These are phyloP conservation scores for Genyomyrus donnyi DNA, from an alignment of 2,113 vertebrate species.

Conservation along the genomic window DNA sequence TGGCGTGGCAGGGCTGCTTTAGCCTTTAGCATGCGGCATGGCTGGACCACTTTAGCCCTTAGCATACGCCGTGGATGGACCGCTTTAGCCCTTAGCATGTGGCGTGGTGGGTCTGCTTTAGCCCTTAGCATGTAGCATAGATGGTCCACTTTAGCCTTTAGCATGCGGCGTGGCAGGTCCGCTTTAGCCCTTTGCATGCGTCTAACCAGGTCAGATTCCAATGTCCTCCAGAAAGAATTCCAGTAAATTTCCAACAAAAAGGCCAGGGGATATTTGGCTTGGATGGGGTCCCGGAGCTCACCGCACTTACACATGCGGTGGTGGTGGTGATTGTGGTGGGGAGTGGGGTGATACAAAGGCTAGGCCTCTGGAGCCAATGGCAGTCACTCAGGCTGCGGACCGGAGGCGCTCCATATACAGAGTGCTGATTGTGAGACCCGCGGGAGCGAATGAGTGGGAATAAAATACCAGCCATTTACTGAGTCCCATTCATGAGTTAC, in stretches of 20 bases:
- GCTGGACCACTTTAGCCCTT: too few relatives aligned
- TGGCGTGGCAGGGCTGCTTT: too few relatives aligned
- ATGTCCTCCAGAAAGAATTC: not conserved
- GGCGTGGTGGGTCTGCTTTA: not conserved
- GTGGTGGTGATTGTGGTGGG: not conserved
- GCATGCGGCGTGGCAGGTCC: too few relatives aligned
- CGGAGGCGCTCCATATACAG: not conserved
- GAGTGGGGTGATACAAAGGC: not conserved
- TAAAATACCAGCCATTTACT: not conserved
- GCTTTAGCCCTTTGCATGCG: not conserved
- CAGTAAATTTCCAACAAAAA: not conserved
- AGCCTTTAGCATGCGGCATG: too few relatives aligned
- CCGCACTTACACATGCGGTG: not conserved
- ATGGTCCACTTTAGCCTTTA: too few relatives aligned
- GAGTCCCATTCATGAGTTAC: slow-evolving; percentile 2
- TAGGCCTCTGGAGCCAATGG: not conserved
- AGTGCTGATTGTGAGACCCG: not conserved
- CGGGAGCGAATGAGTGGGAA: not conserved
- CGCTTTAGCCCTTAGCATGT: not conserved
- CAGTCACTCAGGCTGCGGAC: not conserved
- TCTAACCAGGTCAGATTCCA: not conserved
- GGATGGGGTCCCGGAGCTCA: not conserved
- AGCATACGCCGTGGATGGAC: fast-evolving
- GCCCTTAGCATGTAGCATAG: not conserved
- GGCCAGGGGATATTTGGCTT: not conserved